Conservation (phyloP, 2,797 vertebrate genomes). For the Carduelis carduelis region DNA sequence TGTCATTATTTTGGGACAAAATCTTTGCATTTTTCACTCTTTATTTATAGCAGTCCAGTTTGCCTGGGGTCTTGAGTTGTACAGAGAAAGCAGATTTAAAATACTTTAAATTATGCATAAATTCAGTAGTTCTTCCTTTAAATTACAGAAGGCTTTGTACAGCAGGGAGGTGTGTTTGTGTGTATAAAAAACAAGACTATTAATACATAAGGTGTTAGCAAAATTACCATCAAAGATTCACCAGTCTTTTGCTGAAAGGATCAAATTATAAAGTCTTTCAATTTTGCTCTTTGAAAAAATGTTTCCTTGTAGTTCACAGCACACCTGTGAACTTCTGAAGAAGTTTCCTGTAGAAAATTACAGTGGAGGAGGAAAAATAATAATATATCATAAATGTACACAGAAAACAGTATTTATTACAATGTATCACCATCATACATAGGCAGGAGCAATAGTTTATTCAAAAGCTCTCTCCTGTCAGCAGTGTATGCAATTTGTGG, state of each 20-base stretch:
- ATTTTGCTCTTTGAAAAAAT: neutral
- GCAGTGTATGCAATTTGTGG: neutral
- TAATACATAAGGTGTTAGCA: neutral
- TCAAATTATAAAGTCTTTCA: neutral
- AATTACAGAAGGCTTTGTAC: neutral
- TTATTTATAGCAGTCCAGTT: neutral
- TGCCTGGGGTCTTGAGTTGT: neutral
- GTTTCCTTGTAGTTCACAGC: neutral
- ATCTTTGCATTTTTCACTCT: neutral
- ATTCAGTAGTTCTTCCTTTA: neutral
- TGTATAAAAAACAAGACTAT: neutral
- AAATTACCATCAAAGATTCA: neutral
- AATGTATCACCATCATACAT: neutral
- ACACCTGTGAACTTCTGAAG: neutral
- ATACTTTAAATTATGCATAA: neutral
- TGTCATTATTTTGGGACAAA: neutral
- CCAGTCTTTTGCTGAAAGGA: neutral
- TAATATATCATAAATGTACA: neutral
- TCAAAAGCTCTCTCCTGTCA: neutral
- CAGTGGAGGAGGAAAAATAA: neutral
- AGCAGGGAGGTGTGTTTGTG: neutral
- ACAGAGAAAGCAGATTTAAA: neutral
- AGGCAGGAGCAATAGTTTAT: neutral
- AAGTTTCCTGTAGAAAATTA: neutral
- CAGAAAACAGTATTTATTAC: neutral